Conservation (phyloP, 1,140 invertebrate species). For the Melipona quadrifasciata region DNA sequence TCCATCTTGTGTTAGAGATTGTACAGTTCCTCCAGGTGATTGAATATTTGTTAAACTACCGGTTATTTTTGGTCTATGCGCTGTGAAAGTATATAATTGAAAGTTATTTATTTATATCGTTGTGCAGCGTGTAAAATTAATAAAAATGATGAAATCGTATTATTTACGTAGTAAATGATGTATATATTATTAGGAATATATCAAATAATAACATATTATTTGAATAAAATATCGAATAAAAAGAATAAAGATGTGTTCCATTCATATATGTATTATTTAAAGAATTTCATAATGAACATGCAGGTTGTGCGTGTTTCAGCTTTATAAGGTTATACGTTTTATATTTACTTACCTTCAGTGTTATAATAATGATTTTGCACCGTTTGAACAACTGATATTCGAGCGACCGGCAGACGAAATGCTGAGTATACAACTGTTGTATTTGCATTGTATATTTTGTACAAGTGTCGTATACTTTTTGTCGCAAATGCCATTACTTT, state of each 20-base stretch:
- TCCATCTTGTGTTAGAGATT: conserved; percentile 50
- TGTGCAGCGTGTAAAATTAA: not conserved
- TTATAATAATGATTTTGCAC: conserved; percentile 65
- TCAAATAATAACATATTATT: too few species aligned
- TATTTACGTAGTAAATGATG: not conserved
- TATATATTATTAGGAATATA: not conserved
- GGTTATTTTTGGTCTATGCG: conserved; percentile 67
- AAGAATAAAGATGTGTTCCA: not conserved
- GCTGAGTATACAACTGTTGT: conserved; percentile 58
- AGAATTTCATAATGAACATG: not conserved
- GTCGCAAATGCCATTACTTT: conserved; percentile 73
- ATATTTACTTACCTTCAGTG: conserved; percentile 64
- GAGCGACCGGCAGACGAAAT: conserved; percentile 57
- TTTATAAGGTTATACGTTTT: conserved; percentile 59
- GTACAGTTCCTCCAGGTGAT: conserved; percentile 53
- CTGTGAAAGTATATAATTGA: conserved; percentile 34
- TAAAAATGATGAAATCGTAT: not conserved
- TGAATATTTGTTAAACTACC: conserved; percentile 73
- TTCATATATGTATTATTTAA: not conserved
- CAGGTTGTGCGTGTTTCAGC: not conserved
- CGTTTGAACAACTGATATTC: conserved; percentile 57
- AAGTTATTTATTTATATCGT: not conserved
- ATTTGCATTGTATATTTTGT: conserved; percentile 73
- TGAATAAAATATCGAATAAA: too few species aligned
- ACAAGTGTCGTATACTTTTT: conserved; percentile 70